Conservation (phyloP, 1,140 invertebrate species). For the Spodoptera frugiperda region DNA sequence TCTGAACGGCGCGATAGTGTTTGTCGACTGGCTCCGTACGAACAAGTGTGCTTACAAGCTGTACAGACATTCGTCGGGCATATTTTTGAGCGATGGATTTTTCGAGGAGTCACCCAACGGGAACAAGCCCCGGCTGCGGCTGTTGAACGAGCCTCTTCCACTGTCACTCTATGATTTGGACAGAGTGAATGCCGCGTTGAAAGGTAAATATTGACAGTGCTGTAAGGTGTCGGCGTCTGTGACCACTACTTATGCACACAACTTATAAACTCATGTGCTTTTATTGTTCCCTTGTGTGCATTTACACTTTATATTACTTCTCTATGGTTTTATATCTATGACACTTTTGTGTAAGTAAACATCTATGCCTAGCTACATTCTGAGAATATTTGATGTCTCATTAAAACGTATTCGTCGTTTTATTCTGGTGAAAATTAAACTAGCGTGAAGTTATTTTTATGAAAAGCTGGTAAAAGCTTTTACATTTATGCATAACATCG, state of each 20-base stretch:
- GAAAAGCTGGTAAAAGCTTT: constrained; percentile 45
- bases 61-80: constrained; percentile 82
- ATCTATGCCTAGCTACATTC: not conserved
- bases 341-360: not conserved
- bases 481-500: constrained; percentile 40
- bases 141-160: constrained; percentile 81
- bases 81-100: constrained; percentile 82
- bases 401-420: constrained; percentile 18
- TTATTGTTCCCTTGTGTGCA: constrained; percentile 47
- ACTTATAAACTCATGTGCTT: constrained; percentile 66
- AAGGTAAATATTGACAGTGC: constrained; percentile 82
- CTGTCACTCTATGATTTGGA: constrained; percentile 82
- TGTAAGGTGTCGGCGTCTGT: constrained; percentile 71
- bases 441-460: constrained; percentile 38
- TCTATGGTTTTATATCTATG: constrained; percentile 12
- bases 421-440: constrained; percentile 21
- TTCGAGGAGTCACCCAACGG: constrained; percentile 68
- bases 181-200: constrained; percentile 83
- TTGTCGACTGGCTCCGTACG: constrained; percentile 79
- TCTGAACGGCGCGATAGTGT: constrained; percentile 80
- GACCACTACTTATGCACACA: constrained; percentile 58
- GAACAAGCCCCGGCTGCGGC: constrained; percentile 71
- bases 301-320: constrained; percentile 26
- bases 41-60: constrained; percentile 81
- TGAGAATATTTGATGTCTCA: constrained; percentile 5